Base-by-base conservation (phyloP, 2,888 invertebrate genomes). In the Ectemnius continuus region DNA sequence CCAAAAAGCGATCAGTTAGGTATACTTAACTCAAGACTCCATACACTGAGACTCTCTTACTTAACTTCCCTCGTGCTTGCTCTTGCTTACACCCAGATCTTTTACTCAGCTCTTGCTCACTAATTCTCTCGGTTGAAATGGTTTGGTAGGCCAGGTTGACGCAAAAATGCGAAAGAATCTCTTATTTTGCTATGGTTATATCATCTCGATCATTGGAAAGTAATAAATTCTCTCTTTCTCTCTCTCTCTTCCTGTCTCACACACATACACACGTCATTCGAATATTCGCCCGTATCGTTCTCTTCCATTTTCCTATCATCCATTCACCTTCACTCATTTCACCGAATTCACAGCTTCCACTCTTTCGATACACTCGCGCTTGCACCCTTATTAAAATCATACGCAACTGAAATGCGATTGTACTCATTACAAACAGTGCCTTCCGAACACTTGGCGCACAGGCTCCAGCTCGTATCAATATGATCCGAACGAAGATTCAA, bases 401-500 rank as follows among this genome's bases (percentile, higher is more conserved):
- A 76, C 72, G 73, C 74, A 85, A 86, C 80, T 79, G 52, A 84
- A 84, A 77, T 78, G 65, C 60, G 63, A 61, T 76, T 84, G 74
- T 79, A 77, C 66, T 84, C 47, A 60, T 80, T 76, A 76, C 78
- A 80, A 82, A 83, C 81, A 73, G 58, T 82, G 70, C 23, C 73
- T 77, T 75, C 46, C 70, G 68, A 79, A 57, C 46, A 78, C 61
- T 14, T 65, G 26, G 58, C 52, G 57, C 58, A 58, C 57, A 69
- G 57, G 11, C 60, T 63, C 70, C 56, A 66, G 60, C 56, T 73
- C 78, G 28, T 65, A 67, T 70, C 67, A 65, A 65, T 74, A 76
- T 62, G 79, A 85, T 85, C 84, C 83, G 84, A 84, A 77, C 84
- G 84, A 82, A 61, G 45, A 85, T 84, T 75, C 63, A 60, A 83